Evolutionary conservation across 1,140 invertebrate genomes (phyloP), one percentile per base, ranked within the genome.

Genomic region (Monochamus saltuarius): DNA sequence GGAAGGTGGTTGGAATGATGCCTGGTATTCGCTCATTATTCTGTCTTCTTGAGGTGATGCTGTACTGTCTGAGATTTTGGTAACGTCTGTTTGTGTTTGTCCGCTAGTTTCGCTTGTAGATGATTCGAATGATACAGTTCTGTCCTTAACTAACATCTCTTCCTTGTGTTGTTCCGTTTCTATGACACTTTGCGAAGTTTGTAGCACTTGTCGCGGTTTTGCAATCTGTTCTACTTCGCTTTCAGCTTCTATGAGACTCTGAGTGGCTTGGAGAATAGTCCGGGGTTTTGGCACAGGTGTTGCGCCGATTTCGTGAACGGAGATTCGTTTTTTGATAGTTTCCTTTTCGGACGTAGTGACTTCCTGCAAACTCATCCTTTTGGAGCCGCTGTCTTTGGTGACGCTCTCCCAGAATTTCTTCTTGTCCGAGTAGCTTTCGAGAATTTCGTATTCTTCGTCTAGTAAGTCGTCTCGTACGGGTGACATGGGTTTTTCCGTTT

Each of bases 391-490:
- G 43, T 74, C 68, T 59, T 68, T 68, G 17, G 64, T 59, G 7
- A 76, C 68, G 16, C 57, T 76, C 68, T 82, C 80, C 80, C 80
- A 82, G 65, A 82, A 82, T 61, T 77, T 77, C 61, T 79, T 80
- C 54, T 75, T 78, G 34, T 78, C 74, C 10, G 70, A 73, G 62
- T 79, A 79, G 55, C 73, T 76, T 57, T 73, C 73, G 13, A 72
- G 59, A 11, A 67, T 67, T 10, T 60, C 63, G 14, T 61, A 66
- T 52, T 69, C 66, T 2, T 56, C 51, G 38, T 73, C 72, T 34
- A 73, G 54, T 10, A 70, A 61, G 59, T 74, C 72, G 38, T 72
- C 70, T 11, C 70, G 52, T 45, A 74, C 72, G 7, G 72, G 72
- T 9, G 72, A 74, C 19, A 67, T 53, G 56, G 68, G 68, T 66